phyloP scores from a whole-genome alignment of 2,797 vertebrate species.

The Oryzias dopingdopingensis region DNA sequence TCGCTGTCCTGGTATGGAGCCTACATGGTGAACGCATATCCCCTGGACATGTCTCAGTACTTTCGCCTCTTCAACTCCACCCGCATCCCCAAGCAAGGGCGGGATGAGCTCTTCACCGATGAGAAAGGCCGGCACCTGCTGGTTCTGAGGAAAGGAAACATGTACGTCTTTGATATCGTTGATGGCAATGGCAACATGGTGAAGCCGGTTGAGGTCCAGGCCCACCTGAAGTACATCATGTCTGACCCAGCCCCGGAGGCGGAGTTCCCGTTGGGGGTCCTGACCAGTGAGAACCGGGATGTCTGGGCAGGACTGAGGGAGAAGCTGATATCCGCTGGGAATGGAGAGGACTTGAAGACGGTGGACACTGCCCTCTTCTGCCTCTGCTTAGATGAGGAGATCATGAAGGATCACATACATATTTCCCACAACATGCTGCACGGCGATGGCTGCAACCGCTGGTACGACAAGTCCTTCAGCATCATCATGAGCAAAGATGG shows the following conservation, averaged over 20 bases:
- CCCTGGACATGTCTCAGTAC: constrained; percentile 98
- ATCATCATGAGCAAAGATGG: constrained; percentile 89
- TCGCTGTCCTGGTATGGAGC: constrained; percentile 94
- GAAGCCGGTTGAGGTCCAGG: constrained; percentile 85
- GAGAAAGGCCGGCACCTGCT: constrained; percentile 85
- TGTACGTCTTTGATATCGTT: constrained; percentile 90
- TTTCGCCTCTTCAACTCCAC: constrained; percentile 96
- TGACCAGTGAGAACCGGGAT: constrained; percentile 92
- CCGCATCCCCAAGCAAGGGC: constrained; percentile 81
- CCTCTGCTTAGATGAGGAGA: constrained; percentile 89
- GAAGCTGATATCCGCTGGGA: constrained; percentile 82
- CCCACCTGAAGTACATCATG: constrained; percentile 88
- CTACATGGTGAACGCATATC: constrained; percentile 94
- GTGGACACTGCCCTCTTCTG: constrained; percentile 94
- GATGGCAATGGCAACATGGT: constrained; percentile 86
- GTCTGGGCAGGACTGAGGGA: constrained; percentile 87
- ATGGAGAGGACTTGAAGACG: constrained; percentile 76
- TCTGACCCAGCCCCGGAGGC: constrained; percentile 75
- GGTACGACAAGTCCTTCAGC: constrained; percentile 97
- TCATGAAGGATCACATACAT: constrained; percentile 80
- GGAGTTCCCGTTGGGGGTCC: constrained; percentile 82
- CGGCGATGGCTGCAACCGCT: constrained; percentile 90
- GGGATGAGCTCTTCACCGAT: constrained; percentile 87
- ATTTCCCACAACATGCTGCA: constrained; percentile 94
- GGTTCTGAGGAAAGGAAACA: constrained; percentile 88